Evolutionary conservation across 2,888 invertebrate genomes (phyloP), one percentile per base, ranked within the genome.

Genomic region (Miltochrista miniata): DNA sequence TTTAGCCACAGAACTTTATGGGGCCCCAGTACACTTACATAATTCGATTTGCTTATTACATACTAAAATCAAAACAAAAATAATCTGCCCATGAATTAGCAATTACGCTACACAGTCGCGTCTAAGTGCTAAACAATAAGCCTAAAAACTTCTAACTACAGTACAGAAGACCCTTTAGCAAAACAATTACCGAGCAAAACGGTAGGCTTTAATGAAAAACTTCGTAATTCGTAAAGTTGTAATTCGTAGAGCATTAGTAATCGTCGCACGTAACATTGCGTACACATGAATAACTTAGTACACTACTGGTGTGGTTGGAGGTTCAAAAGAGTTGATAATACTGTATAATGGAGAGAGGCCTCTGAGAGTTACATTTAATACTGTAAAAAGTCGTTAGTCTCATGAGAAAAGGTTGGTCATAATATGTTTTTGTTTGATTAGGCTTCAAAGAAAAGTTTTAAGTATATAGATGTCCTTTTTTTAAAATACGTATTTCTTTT

Each of bases 261-360:
- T 40, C 40, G 40, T 11, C 24, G 46, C 46, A 47, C 46, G 46
- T 40, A 47, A 13, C 39, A 8, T 47, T 40, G 38, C 40, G 31
- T 47, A 47, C 31, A 34, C 34, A 30, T 41, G 40, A 41, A 35
- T 41, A 41, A 44, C 34, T 44, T 44, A 44, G 44, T 44, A 44
- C 35, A 35, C 35, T 44, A 44, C 24, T 44, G 24, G 44, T 44
- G 34, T 24, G 44, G 10, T 24, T 34, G 7, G 18, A 24, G 35
- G 2, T 13, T 24, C 35, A 24, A 24, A 24, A 35, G 7, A 29
- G 29, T 24, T 24, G 13, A 18, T 35, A 44, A 35, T 34, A 24
- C 24, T 44, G 13, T 35, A 29, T 24, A 24, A 35, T 34, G 7
- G 24, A 34, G 4, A 34, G 1, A 2, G 29, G 30, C 11, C 11